Evolutionary conservation across 2,797 vertebrate species (phyloP), one percentile per base, ranked within the genome.

Genomic region (Enoplosus armatus): DNA sequence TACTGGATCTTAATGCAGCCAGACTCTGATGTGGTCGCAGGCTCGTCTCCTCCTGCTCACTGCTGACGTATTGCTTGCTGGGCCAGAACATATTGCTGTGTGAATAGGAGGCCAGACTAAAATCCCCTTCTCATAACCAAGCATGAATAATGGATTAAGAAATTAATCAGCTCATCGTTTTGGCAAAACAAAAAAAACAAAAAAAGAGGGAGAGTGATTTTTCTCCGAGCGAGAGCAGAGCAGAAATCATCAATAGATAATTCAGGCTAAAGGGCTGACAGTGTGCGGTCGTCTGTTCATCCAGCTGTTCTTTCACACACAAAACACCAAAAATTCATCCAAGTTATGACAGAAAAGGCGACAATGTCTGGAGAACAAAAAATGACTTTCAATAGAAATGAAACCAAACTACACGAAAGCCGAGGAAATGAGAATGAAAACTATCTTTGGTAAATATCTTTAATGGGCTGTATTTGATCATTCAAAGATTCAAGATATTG

Each of bases 71-170:
- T 6, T 68, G 74, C 75, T 73, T n/a, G 20, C 60, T 50, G 58
- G 79, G 37, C 69, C 72, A 71, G 72, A 84, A 75, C 82, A 83
- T 85, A 87, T 86, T 87, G 85, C 84, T 70, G 68, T 82, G 79
- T 69, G 83, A 86, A 87, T 67, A 76, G 22, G 59, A 59, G 55
- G 47, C 71, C 63, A 48, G 61, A 48, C 26, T 22, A 37, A 72
- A 80, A 72, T 43, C 71, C 72, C 65, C 15, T 39, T 66, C 80
- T 89, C 77, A 90, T 87, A 90, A 85, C 65, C 26, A 2, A 72
- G 51, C 85, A 89, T 87, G 81, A 89, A 89, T 87, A 86, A 90
- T 84, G 58, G 81, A 91, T 86, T 72, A 29, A 64, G 72, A 87
- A 85, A 89, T 85, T 79, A 85, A 87, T 92, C 85, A 85, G 85